Evolutionary conservation across 1,140 invertebrate genomes (phyloP), one percentile per base, ranked within the genome.

Genomic region (Tetragonula clypearis): DNA sequence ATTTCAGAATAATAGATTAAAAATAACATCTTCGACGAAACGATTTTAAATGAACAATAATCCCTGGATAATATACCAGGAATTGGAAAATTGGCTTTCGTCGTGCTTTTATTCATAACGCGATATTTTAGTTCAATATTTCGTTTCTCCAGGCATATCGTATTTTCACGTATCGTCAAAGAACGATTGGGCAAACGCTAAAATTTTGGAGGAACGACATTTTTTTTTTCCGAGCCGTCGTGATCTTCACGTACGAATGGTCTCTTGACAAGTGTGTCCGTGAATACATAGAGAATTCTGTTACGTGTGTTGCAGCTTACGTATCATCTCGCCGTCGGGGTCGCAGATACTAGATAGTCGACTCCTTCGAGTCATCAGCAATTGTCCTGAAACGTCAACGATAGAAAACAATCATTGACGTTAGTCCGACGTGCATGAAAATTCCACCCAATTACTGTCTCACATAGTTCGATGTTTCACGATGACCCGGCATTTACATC

Each of bases 301-400:
- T 56, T 77, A 69, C 60, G 62, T 82, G 75, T 82, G 30, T 56
- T 85, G 81, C 8, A 55, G 94, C 95, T 95, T 95, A 95, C 95
- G 94, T 94, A 94, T 94, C 90, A 93, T 94, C 86, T 95, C 95
- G 91, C 95, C 94, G 87, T 95, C 94, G 87, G 92, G 89, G 88
- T 95, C 94, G 90, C 94, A 94, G 93, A 95, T 94, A 93, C 94
- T 95, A 91, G 93, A 93, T 86, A 95, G 94, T 86, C 94, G 94
- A 93, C 93, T 93, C 92, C 95, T 93, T 84, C 94, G 91, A 87
- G 92, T 91, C 94, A 95, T 93, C 92, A 94, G 87, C 91, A 94
- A 89, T 92, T 94, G 93, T 87, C 95, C 94, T 95, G 95, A 79
- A 95, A 95, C 82, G 76, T 90, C 90, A 92, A 93, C 77, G 89